Percentiles rank a stretch among this genome's conserved stretches.
phyloP scores from a whole-genome alignment of 2,888 invertebrate genomes.

The Ypsolopha sequella region DNA sequence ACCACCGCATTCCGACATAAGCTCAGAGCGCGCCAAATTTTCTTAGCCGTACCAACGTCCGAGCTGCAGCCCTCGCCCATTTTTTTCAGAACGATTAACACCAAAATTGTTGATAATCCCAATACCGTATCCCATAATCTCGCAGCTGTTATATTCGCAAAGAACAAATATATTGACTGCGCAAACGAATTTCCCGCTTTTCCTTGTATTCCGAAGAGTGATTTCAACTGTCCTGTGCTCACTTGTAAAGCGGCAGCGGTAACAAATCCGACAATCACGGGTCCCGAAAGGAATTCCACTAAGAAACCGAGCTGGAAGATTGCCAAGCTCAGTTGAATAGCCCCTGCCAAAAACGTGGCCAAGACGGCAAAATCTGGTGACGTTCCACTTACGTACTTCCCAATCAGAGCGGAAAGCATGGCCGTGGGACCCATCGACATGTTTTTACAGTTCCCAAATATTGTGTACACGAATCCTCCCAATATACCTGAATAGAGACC shows the following conservation, averaged over 20 bases:
- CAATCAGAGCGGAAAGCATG: conserved; percentile 82
- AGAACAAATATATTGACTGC: conserved; percentile 61
- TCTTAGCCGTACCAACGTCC: not conserved
- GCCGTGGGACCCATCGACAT: conserved; percentile 80
- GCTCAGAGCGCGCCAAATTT: conserved; percentile 62
- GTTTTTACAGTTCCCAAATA: conserved; percentile 82
- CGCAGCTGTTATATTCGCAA: conserved; percentile 61
- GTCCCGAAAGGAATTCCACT: conserved; percentile 80
- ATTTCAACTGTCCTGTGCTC: conserved; percentile 76
- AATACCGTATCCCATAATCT: conserved; percentile 68
- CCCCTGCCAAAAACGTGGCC: conserved; percentile 75
- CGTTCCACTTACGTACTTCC: conserved; percentile 59
- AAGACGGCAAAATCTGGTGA: conserved; percentile 74
- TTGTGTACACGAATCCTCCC: conserved; percentile 84
- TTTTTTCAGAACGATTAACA: conserved; percentile 66
- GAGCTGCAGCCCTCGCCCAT: not conserved
- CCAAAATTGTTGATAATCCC: conserved; percentile 66
- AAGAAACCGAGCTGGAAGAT: conserved; percentile 77
- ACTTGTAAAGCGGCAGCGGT: conserved; percentile 82
- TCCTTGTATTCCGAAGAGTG: conserved; percentile 67
- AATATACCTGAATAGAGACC: conserved; percentile 88
- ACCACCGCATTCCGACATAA: conserved; percentile 78
- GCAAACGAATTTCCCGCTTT: conserved; percentile 65
- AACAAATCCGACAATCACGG: conserved; percentile 81
- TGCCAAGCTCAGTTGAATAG: conserved; percentile 74